Base-by-base conservation (phyloP, 1,140 invertebrate genomes). In the Campoletis sonorensis region DNA sequence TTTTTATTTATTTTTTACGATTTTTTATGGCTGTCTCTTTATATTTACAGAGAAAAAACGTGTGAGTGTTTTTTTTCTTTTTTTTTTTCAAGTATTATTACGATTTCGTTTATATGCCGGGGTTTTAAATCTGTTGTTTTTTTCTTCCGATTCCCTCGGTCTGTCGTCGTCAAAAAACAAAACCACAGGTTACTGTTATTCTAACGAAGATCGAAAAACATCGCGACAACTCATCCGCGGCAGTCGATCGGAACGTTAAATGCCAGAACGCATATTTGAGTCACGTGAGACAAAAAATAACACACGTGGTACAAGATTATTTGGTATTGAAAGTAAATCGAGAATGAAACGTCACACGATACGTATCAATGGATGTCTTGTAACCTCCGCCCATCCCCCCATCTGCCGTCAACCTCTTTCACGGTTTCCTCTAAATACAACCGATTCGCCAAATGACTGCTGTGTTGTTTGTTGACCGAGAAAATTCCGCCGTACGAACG, bases 1-100 rank as follows among this genome's bases (percentile, higher is more conserved):
- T 77, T 72, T 54, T 27, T 54, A 11, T 61, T 1, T 58, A 58
- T 79, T 27, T 79, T 51, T 40, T 61, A 18, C 10, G 15, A 70
- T 15, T 67, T 30, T 68, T 79, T 40, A 49, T 79, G 27, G 23
- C n/a, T 18, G 3, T 72, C 5, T 21, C 21, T n/a, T n/a, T 16
- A 33, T 71, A n/a, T 33, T 58, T 58, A 58, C 7, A 58, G 5
- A n/a, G 1, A 1, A 13, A 45, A 13, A 45, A 11, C 2, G 1
- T 1, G 13, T 1, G 13, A 13, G 1, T 11, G 2, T 11, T 45
- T 45, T 4, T 45, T 45, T 45, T 45, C 5, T 45, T 4, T 4
- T 33, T 33, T 33, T 33, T 7, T 33, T 33, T 33, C 2, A 4
- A 2, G 30, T 13, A 37, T 11, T 45, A 10, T 45, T 45, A 45